Evolutionary conservation across 2,888 invertebrate species (phyloP), one percentile per base, ranked within the genome.

Genomic region (Plagodis pulveraria): DNA sequence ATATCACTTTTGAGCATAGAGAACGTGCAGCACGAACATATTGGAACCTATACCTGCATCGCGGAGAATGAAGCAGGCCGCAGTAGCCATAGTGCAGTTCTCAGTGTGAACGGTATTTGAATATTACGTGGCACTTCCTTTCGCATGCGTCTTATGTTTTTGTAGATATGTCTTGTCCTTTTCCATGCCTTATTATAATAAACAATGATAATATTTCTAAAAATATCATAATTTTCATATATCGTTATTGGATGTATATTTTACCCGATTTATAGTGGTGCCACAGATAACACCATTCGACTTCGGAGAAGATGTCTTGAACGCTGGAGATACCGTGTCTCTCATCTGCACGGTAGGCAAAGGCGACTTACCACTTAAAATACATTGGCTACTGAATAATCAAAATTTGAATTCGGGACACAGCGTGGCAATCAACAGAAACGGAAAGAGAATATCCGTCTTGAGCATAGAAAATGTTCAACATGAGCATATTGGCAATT

Each of bases 221-320:
- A 22, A 36, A 36, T 9, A 36, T 36, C 9, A 5, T 36, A 36
- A 9, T 2, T 36, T 36, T 2, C 22, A 36, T n/a, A n/a, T n/a
- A n/a, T n/a, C n/a, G n/a, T n/a, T n/a, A n/a, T n/a, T n/a, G 40
- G 8, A 40, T 40, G 40, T 36, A 47, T 36, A 22, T 40, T 22
- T 41, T 40, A 49, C 36, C 56, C 65, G 50, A 78, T 76, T 58
- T 63, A 57, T 88, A 97, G 97, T 96, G 84, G 93, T 95, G 73
- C 97, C 97, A 63, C 96, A 96, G 94, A 96, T 97, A 73, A 94
- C 95, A 60, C 95, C 96, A 50, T 96, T 97, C 78, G 94, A 95
- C 79, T 96, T 96, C 80, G 96, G 96, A 57, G 96, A 96, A 73
- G 95, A 95, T 66, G 92, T 94, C 63, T 90, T 94, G 45, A 96